A percentile compares a stretch with the other conserved stretches of the same genome.
Conservation (phyloP, 2,888 invertebrate genomes). For the Malachius bipustulatus region DNA sequence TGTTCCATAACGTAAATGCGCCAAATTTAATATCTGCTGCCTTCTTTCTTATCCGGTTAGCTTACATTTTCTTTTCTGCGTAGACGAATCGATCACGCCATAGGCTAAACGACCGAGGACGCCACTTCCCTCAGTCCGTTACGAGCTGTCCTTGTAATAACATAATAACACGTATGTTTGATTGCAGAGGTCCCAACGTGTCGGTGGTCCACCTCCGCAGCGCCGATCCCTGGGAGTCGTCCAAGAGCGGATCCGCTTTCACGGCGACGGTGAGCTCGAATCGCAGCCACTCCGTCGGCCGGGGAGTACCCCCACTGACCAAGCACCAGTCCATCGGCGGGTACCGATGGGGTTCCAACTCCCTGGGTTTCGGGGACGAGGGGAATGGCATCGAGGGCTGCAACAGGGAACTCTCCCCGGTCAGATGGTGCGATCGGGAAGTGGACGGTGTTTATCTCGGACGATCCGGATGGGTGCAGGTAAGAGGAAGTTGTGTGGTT, state of each 20-base stretch:
- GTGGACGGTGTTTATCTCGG: slow-evolving; percentile 48
- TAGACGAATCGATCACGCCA: no score
- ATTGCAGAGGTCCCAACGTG: slow-evolving; percentile 43
- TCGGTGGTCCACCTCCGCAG: slow-evolving; percentile 44
- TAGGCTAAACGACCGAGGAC: no score
- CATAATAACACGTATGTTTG: no score
- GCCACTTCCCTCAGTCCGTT: no score
- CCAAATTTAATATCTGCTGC: no score
- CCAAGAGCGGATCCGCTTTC: slow-evolving; percentile 22
- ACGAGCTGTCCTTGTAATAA: no score
- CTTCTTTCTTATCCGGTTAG: no score
- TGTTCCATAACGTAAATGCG: no score
- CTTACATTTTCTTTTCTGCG: no score
- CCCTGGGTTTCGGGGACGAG: slow-evolving; percentile 29
- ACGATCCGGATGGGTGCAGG: slow-evolving; percentile 45
- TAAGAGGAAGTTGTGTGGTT: no score
- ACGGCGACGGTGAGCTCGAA: slow-evolving; percentile 25
- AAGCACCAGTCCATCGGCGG: slow-evolving; percentile 19
- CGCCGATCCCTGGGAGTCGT: slow-evolving; percentile 43
- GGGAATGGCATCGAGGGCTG: slow-evolving; percentile 38
- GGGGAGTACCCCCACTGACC: slow-evolving; percentile 18
- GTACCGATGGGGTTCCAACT: slow-evolving; percentile 14
- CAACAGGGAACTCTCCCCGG: slow-evolving; percentile 44
- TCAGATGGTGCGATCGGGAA: slow-evolving; percentile 47
- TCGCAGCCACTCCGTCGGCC: slow-evolving; percentile 31